A percentile compares a stretch with the other conserved stretches of the same genome.
Evolutionary conservation across 2,888 invertebrate species (phyloP).

Genomic region (Cyaniris semiargus): DNA sequence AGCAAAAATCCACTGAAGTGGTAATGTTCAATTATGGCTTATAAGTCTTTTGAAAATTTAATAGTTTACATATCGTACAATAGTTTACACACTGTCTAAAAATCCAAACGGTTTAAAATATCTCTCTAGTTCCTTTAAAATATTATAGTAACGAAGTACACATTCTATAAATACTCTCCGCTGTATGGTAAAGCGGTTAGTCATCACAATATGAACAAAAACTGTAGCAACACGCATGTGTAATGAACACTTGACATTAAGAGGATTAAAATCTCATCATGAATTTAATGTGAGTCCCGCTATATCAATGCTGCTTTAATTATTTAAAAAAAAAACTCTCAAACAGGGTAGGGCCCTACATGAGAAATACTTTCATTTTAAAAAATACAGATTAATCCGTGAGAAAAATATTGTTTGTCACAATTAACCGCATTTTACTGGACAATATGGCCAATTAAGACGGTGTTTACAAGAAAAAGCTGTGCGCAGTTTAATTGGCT

Average conservation of each 20-base stretch:
- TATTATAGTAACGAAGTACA: background rate
- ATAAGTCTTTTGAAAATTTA: too few species aligned
- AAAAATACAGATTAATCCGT: background rate
- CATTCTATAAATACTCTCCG: background rate
- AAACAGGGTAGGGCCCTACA: background rate
- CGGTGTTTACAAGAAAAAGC: background rate
- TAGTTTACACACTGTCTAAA: too few species aligned
- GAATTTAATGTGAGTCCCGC: background rate
- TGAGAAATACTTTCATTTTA: slow-evolving; percentile 8
- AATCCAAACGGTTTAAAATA: too few species aligned
- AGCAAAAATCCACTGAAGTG: too few species aligned
- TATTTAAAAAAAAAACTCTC: background rate
- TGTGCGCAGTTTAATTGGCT: background rate
- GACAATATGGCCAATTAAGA: slow-evolving; percentile 19
- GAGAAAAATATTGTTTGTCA: background rate
- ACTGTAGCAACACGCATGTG: background rate
- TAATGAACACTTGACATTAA: slow-evolving; percentile 11
- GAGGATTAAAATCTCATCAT: background rate
- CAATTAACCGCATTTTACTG: background rate
- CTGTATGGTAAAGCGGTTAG: background rate
- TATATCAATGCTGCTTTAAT: background rate
- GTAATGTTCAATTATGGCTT: too few species aligned
- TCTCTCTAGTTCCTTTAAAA: too few species aligned
- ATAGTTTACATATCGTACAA: too few species aligned
- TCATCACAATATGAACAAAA: slow-evolving; percentile 9